Evolutionary conservation across 2,888 invertebrate species (phyloP), one percentile per base, ranked within the genome.

Genomic region (Cabera pusaria): DNA sequence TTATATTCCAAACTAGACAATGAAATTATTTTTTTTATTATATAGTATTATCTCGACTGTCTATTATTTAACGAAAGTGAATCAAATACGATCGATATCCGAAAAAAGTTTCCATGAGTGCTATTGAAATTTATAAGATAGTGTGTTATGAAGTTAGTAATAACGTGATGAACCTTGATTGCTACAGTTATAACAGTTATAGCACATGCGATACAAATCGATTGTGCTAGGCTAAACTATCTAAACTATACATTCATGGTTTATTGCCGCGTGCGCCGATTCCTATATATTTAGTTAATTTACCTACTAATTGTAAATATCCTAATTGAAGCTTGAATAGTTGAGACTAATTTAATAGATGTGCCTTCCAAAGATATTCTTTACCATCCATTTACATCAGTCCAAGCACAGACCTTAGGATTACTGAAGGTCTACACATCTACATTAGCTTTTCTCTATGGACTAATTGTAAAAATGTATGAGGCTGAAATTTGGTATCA

Each of bases 351-450:
- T 71, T 65, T 56, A 56, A 55, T 64, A 67, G 67, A 75, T 73
- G 81, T 83, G 85, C 84, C 85, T 84, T 81, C 74, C 54, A 58
- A 68, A 72, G 67, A 69, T 68, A 40, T 29, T 61, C 59, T 61
- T 72, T 76, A 77, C 76, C 77, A 77, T 79, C 75, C 78, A 75
- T 70, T 71, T 70, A 66, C 68, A 74, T 66, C 64, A 72, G 75
- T 80, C 79, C 75, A 72, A 38, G 34, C 33, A 26, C 17, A 23
- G 21, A 19, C 9, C n/a, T 22, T 24, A 20, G 28, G n/a, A n/a
- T n/a, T n/a, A n/a, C n/a, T n/a, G n/a, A n/a, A n/a, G n/a, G n/a
- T n/a, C n/a, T n/a, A n/a, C n/a, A n/a, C n/a, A n/a, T n/a, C n/a
- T n/a, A n/a, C n/a, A n/a, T n/a, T n/a, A n/a, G n/a, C n/a, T n/a